phyloP scores from a whole-genome alignment of 1,140 invertebrate species.

The Drosophila repletoides region DNA sequence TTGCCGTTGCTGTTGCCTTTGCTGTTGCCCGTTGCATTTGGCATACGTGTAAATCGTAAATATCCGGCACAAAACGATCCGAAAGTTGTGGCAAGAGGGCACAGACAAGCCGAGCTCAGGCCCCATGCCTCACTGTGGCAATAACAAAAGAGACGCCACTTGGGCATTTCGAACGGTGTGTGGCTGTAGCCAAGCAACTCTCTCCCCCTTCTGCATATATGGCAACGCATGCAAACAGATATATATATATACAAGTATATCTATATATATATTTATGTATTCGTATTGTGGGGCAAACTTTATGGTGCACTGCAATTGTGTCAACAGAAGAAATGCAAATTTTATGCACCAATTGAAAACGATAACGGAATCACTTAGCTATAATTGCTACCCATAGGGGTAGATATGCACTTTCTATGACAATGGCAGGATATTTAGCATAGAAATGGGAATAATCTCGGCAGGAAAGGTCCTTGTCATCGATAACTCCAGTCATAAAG shows the following conservation, averaged over 20 bases:
- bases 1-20: slow-evolving; percentile 45
- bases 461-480: no score
- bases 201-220: no score
- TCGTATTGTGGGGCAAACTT: slow-evolving; percentile 9
- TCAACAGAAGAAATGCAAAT: slow-evolving; percentile 36
- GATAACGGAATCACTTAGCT: slow-evolving; percentile 31
- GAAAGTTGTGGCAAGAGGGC: slow-evolving; percentile 29
- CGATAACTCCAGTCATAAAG: no score
- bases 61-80: slow-evolving; percentile 70
- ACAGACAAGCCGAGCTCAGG: no score
- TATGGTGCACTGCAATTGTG: slow-evolving; percentile 26
- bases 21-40: slow-evolving; percentile 69
- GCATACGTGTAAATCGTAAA: slow-evolving; percentile 78
- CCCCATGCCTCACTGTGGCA: slow-evolving; percentile 13
- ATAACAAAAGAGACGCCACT: slow-evolving; percentile 30
- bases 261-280: background rate
- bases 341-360: slow-evolving; percentile 13
- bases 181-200: slow-evolving; percentile 5
- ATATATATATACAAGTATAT: background rate
- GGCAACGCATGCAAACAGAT: background rate
- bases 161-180: slow-evolving; percentile 1
- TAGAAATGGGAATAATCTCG: no score
- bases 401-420: no score
- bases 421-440: no score
- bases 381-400: slow-evolving; percentile 15